A percentile compares a stretch with the other conserved stretches of the same genome.
These are phyloP conservation scores for Gandaritis pyraliata DNA, from an alignment of 2,888 invertebrate species.

Conservation along the genomic window DNA sequence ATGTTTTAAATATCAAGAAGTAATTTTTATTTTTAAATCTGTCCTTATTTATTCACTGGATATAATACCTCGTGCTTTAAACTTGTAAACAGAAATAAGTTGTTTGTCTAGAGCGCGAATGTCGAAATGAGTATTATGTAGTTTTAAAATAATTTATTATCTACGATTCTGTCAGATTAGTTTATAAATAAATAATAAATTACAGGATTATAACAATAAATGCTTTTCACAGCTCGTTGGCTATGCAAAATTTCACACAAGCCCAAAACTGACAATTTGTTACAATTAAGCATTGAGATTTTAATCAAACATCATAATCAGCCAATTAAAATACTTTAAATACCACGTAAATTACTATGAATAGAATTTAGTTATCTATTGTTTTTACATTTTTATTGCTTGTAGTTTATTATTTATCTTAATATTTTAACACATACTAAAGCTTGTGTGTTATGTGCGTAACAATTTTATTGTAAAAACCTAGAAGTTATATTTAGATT, in stretches of 20 bases:
- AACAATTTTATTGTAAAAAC: too few species aligned
- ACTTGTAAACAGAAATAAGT: neutral
- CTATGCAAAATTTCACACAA: conserved; percentile 56
- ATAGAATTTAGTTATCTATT: conserved; percentile 26
- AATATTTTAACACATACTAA: neutral
- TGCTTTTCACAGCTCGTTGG: conserved; percentile 57
- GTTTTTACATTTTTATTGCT: conserved; percentile 28
- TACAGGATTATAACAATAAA: conserved; percentile 34
- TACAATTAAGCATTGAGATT: conserved; percentile 57
- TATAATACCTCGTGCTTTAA: neutral
- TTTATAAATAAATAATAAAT: conserved; percentile 29
- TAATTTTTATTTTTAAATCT: conserved; percentile 4
- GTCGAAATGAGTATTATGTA: neutral
- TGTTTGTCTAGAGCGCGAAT: neutral
- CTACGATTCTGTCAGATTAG: neutral
- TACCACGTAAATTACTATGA: conserved; percentile 26
- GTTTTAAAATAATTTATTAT: neutral
- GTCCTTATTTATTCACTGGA: neutral
- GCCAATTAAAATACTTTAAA: conserved; percentile 48
- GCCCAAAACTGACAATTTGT: conserved; percentile 50
- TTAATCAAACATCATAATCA: conserved; percentile 53
- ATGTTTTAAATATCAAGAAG: neutral
- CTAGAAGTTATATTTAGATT: too few species aligned
- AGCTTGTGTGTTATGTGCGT: too few species aligned
- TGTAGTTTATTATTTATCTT: conserved; percentile 21